Evolutionary conservation across 1,140 invertebrate species (phyloP), one percentile per base, ranked within the genome.

Genomic region (Tachypleus tridentatus): DNA sequence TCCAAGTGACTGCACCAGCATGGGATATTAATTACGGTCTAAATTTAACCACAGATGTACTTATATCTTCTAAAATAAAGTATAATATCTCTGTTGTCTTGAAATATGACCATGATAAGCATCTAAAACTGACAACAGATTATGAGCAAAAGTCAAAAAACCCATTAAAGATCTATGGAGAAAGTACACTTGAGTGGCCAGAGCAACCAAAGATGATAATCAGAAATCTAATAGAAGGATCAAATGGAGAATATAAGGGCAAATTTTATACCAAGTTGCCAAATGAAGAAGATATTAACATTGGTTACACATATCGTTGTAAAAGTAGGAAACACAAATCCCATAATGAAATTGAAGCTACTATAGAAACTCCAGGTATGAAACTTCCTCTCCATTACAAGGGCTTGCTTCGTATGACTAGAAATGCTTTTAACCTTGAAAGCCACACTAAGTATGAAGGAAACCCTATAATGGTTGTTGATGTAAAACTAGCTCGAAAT

Each of bases 281-380:
- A 9, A 48, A 11, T 57, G 62, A 52, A 9, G 62, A 60, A 56
- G 11, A 64, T 56, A 62, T 64, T 11, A 64, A 52, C 9, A 48
- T 64, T 60, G 57, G 64, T 49, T 67, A 64, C 49, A 58, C 54
- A 3, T 64, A 67, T 51, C 54, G 47, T 56, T 49, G 64, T 6
- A 64, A 64, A 60, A 62, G 61, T 49, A 8, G 51, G 57, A 51
- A 10, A n/a, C 5, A 67, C 29, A 62, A n/a, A 47, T 60, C 60
- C 47, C 63, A 67, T 60, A 63, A 64, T 64, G 66, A 67, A 62
- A 11, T 67, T n/a, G 63, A 67, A 7, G 60, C 57, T 7, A 49
- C 54, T 4, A 60, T 67, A 10, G 48, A 62, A 10, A 57, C 63
- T 60, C 66, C 66, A 5, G 60, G 50, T 49, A 51, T 5, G 47